Percentiles rank a stretch among this genome's conserved stretches.
phyloP scores from a whole-genome alignment of 2,797 vertebrate species.

The Lepilemur septentrionalis region DNA sequence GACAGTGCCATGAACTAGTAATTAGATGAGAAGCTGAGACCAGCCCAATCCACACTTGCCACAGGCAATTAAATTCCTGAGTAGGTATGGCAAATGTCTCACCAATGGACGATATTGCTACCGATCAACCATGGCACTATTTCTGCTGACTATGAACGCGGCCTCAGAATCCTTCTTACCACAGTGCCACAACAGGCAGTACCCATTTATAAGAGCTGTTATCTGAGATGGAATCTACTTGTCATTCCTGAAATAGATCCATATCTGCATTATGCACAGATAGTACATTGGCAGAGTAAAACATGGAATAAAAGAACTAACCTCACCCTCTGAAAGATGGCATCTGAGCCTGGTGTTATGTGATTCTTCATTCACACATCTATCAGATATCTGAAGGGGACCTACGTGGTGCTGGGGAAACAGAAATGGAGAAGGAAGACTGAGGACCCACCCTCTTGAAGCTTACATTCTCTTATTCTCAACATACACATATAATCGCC shows the following conservation, averaged over 20 bases:
- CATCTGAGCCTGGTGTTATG: not conserved
- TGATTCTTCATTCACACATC: not conserved
- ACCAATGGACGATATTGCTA: rapidly evolving
- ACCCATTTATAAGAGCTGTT: not conserved
- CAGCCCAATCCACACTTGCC: no score
- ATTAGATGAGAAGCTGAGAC: not conserved
- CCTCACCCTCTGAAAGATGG: not conserved
- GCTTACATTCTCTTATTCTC: not conserved
- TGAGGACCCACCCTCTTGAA: not conserved
- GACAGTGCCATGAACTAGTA: not conserved
- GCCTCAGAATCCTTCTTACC: not conserved
- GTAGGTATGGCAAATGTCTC: not conserved
- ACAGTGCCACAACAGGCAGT: not conserved
- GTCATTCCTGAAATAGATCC: not conserved
- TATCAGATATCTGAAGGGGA: not conserved
- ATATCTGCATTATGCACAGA: not conserved
- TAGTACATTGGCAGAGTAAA: not conserved
- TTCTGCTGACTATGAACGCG: not conserved
- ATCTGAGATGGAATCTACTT: not conserved
- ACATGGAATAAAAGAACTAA: not conserved
- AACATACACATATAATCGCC: no score
- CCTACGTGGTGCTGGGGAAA: no score
- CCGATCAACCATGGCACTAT: rapidly evolving
- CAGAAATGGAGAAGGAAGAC: not conserved
- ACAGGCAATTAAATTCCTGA: not conserved